Percentiles rank a stretch among this genome's conserved stretches.
Conservation (phyloP, 2,797 vertebrate species). For the Melanotaenia boesemani region DNA sequence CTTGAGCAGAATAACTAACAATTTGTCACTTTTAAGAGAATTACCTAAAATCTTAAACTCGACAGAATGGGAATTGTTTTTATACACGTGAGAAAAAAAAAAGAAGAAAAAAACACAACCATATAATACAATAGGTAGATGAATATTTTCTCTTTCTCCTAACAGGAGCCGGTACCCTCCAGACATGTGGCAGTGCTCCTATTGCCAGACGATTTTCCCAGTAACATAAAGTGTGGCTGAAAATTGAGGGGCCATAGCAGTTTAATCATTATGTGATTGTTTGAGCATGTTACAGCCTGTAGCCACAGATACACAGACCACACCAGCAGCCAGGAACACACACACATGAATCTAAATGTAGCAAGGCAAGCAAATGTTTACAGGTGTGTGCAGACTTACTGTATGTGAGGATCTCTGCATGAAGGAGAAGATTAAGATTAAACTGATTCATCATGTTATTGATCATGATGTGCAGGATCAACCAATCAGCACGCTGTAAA, state of each 20-base stretch:
- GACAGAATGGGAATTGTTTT: too few relatives aligned
- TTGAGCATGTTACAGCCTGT: constrained; percentile 77
- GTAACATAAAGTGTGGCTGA: constrained; percentile 56
- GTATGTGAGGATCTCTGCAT: constrained; percentile 3
- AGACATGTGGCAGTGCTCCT: constrained; percentile 61
- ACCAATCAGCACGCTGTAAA: constrained; percentile 42
- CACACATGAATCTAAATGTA: not conserved
- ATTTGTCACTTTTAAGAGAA: not conserved
- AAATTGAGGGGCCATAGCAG: constrained; percentile 63
- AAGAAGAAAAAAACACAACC: too few relatives aligned
- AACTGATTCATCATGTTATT: constrained; percentile 34
- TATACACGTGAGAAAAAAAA: too few relatives aligned
- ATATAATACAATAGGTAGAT: not conserved
- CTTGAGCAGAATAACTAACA: not conserved
- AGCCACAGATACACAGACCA: constrained; percentile 58
- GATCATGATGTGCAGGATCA: constrained; percentile 43
- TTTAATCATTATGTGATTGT: constrained; percentile 78
- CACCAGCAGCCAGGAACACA: constrained; percentile 36
- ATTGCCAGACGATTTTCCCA: constrained; percentile 18
- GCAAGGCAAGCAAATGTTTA: not conserved
- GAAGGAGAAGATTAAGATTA: constrained; percentile 11
- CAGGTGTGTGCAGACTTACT: constrained; percentile 29
- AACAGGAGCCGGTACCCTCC: constrained; percentile 2
- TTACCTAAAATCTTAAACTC: too few relatives aligned
- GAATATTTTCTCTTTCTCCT: not conserved